These are phyloP conservation scores for Artemia sinica DNA, from an alignment of 2,888 invertebrate genomes.

Conservation along the genomic window DNA sequence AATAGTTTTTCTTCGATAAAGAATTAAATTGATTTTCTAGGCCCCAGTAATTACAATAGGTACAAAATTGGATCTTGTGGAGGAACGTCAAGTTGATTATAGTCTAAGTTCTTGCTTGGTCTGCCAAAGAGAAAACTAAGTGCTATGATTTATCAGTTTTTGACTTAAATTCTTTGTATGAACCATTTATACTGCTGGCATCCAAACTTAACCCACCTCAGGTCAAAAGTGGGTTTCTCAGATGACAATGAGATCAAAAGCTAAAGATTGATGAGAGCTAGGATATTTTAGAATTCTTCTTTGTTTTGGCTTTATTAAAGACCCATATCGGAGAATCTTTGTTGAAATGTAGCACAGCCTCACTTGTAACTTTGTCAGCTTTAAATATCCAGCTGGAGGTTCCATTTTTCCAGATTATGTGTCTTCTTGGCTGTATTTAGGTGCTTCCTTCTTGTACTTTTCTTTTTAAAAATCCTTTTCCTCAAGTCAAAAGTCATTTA, in stretches of 20 bases:
- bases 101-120: conserved; percentile 67
- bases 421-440: too few species aligned
- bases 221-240: conserved; percentile 73
- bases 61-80: conserved; percentile 34
- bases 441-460: too few species aligned
- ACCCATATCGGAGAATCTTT: too few species aligned
- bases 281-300: too few species aligned
- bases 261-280: conserved; percentile 24
- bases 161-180: conserved; percentile 65
- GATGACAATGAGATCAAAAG: conserved; percentile 39
- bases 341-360: too few species aligned
- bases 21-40: conserved; percentile 25
- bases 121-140: conserved; percentile 68
- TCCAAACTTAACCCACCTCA: conserved; percentile 76
- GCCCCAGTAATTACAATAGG: conserved; percentile 35
- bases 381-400: too few species aligned
- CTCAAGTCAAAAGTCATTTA: too few species aligned
- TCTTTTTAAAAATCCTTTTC: too few species aligned
- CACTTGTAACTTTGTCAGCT: too few species aligned
- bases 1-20: too few species aligned
- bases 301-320: too few species aligned
- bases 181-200: conserved; percentile 72
- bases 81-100: conserved; percentile 34
- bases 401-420: too few species aligned
- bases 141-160: conserved; percentile 74